phyloP scores from a whole-genome alignment of 92 coral and sea anemone genomes.

The Actinostola sp. region DNA sequence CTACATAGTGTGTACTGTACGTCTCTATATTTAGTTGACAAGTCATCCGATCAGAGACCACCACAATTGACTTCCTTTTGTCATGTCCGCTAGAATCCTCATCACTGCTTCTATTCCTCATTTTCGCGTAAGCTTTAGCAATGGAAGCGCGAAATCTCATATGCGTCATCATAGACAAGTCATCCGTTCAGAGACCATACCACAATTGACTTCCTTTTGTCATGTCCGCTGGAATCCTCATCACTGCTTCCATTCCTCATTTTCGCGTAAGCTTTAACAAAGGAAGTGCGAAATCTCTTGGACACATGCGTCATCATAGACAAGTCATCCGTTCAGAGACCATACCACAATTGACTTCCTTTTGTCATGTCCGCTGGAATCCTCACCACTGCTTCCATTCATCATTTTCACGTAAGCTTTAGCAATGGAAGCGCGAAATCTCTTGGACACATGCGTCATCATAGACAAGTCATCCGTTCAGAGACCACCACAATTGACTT shows the following conservation, averaged over 20 bases:
- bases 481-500: conserved; percentile 34
- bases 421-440: conserved; percentile 41
- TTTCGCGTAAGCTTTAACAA: conserved; percentile 26
- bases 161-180: conserved; percentile 11
- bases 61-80: conserved; percentile 26
- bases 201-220: conserved; percentile 28
- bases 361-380: conserved; percentile 9
- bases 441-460: not conserved
- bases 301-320: no score
- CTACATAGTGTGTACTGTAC: no score
- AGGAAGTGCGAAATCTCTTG: conserved; percentile 16
- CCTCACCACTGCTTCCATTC: conserved; percentile 37
- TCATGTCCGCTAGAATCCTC: conserved; percentile 7
- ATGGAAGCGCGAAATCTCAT: conserved; percentile 14
- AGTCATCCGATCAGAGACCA: conserved; percentile 34
- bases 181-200: conserved; percentile 35
- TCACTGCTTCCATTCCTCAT: conserved; percentile 25
- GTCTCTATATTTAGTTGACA: no score
- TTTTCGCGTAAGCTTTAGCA: conserved; percentile 24
- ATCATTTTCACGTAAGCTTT: conserved; percentile 38
- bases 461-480: conserved; percentile 42
- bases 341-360: conserved; percentile 30
- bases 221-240: conserved; percentile 2
- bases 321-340: conserved; percentile 45
- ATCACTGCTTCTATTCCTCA: conserved; percentile 23